Percentiles rank a stretch among this genome's conserved stretches.
These are phyloP conservation scores for Synanthedon andrenaeformis DNA, from an alignment of 2,888 invertebrate species.

Conservation along the genomic window DNA sequence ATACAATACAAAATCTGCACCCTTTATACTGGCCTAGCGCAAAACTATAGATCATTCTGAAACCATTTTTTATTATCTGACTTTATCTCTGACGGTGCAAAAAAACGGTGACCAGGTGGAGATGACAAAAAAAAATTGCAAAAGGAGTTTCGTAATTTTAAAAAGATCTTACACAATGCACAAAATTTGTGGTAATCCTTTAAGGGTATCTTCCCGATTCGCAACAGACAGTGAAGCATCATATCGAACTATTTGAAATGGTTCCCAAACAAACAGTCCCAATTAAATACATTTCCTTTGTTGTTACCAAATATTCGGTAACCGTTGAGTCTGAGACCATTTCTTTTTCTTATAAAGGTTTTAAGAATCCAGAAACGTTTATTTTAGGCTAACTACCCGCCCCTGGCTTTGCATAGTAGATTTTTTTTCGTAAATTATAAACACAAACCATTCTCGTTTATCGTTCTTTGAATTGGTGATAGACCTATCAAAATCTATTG, in stretches of 20 bases:
- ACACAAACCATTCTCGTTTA: too few relatives aligned
- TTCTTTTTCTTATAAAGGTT: not conserved
- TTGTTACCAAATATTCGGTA: too few relatives aligned
- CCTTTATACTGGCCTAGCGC: conserved; percentile 27
- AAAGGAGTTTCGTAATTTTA: conserved; percentile 15
- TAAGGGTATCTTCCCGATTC: conserved; percentile 14
- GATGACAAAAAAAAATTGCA: conserved; percentile 23
- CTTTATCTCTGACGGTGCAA: conserved; percentile 49
- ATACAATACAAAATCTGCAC: conserved; percentile 42
- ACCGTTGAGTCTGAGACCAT: too few relatives aligned
- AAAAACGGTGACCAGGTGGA: conserved; percentile 52
- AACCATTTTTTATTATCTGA: conserved; percentile 45
- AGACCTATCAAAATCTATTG: too few relatives aligned
- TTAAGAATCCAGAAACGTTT: not conserved
- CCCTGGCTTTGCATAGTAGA: too few relatives aligned
- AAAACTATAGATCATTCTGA: conserved; percentile 21
- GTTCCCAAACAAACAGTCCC: not conserved
- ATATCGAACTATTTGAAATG: not conserved
- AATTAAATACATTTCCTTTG: not conserved
- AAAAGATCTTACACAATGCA: conserved; percentile 12
- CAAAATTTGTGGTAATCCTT: conserved; percentile 26
- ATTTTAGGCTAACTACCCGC: too few relatives aligned
- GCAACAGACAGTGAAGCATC: conserved; percentile 45
- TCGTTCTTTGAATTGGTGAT: too few relatives aligned
- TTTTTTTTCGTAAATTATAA: too few relatives aligned